Base-by-base conservation (phyloP, 2,113 vertebrate genomes). In the Ophiodon elongatus region DNA sequence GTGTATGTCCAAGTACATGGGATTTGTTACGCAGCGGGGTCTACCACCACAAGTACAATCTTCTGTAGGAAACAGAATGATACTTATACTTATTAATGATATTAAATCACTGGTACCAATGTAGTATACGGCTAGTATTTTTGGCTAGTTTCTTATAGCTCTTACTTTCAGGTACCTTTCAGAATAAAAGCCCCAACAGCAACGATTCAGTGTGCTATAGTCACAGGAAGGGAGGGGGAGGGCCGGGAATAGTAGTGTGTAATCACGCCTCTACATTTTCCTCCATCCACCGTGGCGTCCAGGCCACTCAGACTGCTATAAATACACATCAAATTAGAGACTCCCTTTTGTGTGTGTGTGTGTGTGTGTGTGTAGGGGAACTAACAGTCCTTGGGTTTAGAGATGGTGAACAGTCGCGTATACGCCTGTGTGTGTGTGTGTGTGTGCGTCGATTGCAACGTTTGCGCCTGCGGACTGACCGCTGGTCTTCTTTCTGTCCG, bases 251-350 rank as follows among this genome's bases (percentile, higher is more conserved):
- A 81, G 89, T 2, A 88, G 76, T 45, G 71, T 92, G 77, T 93
- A 90, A 92, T 93, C 91, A 93, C 65, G 76, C 66, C 88, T 87
- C 76, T n/a, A 68, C 89, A 64, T 89, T 90, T 85, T 80, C 78
- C 80, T 86, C 81, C 81, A 81, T 91, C 78, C 89, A 90, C 70
- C 59, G 79, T 60, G 88, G 85, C 74, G 52, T 91, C 77, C 90
- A 89, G 82, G 70, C 87, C 87, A 67, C 87, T 83, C 85, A 81
- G 82, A 64, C 82, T 39, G 69, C 84, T 91, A 90, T 86, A 90
- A 92, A 93, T 93, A 92, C 63, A 74, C 79, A 45, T 80, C 35
- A 89, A 93, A 93, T 93, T 91, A 93, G 85, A 93, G 92, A 57
- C 81, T 89, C 2, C 8, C 0, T 39, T 43, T 59, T 79, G 52